phyloP scores from a whole-genome alignment of 2,797 vertebrate genomes.

The Hylomyscus alleni region DNA sequence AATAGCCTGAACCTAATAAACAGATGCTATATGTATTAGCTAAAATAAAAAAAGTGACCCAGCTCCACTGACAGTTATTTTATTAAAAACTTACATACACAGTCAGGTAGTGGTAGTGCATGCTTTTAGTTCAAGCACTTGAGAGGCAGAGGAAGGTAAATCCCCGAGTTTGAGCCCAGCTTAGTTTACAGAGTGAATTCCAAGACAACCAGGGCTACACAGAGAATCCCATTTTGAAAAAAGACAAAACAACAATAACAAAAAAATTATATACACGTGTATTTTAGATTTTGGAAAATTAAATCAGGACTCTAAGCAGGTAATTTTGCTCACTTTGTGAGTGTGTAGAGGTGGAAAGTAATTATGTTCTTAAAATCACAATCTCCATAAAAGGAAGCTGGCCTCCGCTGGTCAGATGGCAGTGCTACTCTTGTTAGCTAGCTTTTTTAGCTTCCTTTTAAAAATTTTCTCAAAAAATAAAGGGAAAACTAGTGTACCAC shows the following conservation, averaged over 20 bases:
- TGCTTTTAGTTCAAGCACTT: neutral
- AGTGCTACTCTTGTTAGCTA: neutral
- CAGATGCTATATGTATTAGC: neutral
- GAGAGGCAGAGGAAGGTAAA: neutral
- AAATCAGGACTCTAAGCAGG: neutral
- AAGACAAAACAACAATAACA: neutral
- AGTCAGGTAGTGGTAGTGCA: neutral
- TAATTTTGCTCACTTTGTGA: neutral
- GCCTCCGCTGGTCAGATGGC: neutral
- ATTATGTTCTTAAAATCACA: neutral
- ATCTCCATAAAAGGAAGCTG: neutral
- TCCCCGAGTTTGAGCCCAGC: neutral
- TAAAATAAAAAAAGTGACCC: neutral
- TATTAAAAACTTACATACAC: neutral
- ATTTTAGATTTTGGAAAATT: neutral
- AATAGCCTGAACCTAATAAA: neutral
- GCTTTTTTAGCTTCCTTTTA: neutral
- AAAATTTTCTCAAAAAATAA: neutral
- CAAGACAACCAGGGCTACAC: neutral
- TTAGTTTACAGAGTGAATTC: neutral
- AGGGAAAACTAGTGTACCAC: neutral
- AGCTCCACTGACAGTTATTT: neutral
- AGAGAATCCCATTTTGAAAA: neutral
- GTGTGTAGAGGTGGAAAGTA: neutral
- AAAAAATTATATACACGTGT: neutral